These are phyloP conservation scores for Calyptomena viridis DNA, from an alignment of 2,113 vertebrate genomes.

Conservation along the genomic window DNA sequence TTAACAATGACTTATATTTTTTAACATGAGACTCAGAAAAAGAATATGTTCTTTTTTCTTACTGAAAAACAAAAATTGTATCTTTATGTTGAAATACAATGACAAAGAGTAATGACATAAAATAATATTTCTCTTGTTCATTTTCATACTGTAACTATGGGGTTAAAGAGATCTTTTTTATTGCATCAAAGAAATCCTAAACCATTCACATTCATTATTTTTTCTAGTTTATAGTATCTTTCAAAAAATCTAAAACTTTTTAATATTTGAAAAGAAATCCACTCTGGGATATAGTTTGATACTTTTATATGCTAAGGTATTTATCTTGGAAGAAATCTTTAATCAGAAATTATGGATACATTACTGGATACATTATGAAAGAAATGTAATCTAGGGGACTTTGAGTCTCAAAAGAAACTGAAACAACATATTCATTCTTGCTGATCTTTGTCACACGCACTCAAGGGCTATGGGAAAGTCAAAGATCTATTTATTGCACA, in stretches of 20 bases:
- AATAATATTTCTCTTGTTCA: not conserved
- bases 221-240: not conserved
- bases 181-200: not conserved
- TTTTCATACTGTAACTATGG: not conserved
- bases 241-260: not conserved
- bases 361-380: not conserved
- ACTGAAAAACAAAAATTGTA: not conserved
- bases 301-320: not conserved
- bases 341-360: not conserved
- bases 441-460: not conserved
- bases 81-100: not conserved
- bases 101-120: not conserved
- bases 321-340: not conserved
- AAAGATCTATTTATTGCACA: not conserved
- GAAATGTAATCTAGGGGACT: not conserved
- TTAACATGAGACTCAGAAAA: not conserved
- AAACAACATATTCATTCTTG: not conserved
- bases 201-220: not conserved
- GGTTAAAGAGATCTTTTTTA: not conserved
- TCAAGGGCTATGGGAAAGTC: not conserved
- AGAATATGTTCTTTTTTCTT: not conserved
- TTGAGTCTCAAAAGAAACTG: not conserved
- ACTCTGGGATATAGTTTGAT: not conserved
- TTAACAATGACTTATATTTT: not conserved
- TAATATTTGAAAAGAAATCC: not conserved